Conservation (phyloP, 2,888 invertebrate genomes). For the Sycophila texana region DNA sequence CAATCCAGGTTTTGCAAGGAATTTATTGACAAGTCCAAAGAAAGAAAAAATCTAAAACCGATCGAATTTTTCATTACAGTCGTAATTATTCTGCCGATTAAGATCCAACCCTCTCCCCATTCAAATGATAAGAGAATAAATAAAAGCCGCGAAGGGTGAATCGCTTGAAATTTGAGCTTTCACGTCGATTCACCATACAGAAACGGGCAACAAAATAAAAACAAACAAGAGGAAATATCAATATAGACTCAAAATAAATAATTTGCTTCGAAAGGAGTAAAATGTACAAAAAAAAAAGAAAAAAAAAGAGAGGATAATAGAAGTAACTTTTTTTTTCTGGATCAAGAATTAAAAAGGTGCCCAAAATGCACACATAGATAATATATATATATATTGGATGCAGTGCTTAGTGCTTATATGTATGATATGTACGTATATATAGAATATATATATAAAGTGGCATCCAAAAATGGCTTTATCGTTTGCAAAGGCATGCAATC, state of each 20-base stretch:
- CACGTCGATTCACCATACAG: background rate
- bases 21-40: no score
- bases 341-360: conserved; percentile 53
- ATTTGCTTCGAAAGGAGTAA: no score
- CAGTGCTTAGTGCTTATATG: conserved; percentile 76
- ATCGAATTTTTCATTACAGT: no score
- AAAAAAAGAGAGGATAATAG: background rate
- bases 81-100: no score
- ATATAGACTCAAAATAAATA: no score
- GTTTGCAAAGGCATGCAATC: conserved; percentile 75
- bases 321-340: conserved; percentile 2
- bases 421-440: conserved; percentile 73
- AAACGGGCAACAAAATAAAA: background rate
- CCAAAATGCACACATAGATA: conserved; percentile 75
- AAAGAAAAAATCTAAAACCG: no score
- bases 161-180: no score
- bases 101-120: no score
- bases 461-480: conserved; percentile 74
- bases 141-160: background rate
- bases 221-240: background rate
- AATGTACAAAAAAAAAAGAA: conserved; percentile 3
- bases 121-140: conserved; percentile 16
- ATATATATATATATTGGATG: conserved; percentile 76
- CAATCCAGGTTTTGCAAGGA: no score
- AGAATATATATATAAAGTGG: conserved; percentile 69